These are phyloP conservation scores for Drosophila mercatorum DNA, from an alignment of 2,888 invertebrate species.

Conservation along the genomic window DNA sequence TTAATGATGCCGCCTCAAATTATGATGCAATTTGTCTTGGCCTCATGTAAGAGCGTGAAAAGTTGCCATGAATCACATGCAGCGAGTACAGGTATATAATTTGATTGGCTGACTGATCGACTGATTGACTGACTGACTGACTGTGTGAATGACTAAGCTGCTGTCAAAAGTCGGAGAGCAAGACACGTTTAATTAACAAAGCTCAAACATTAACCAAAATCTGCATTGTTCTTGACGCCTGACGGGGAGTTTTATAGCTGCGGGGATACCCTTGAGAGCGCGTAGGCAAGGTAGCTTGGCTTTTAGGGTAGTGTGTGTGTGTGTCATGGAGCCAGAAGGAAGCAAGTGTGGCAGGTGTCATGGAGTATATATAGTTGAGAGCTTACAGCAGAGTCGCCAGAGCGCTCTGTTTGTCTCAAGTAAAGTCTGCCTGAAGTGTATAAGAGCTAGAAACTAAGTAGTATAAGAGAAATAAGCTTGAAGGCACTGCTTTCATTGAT, in stretches of 20 bases:
- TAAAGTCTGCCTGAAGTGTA: neutral
- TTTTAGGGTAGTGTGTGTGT: neutral
- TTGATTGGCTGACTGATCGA: constrained; percentile 46
- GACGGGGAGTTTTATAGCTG: neutral
- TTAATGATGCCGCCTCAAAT: constrained; percentile 26
- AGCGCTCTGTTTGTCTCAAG: neutral
- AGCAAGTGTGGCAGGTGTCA: neutral
- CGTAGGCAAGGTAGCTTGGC: no score
- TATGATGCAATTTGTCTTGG: constrained; percentile 44
- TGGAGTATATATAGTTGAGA: neutral
- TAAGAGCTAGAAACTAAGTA: neutral
- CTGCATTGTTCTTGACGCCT: constrained; percentile 33
- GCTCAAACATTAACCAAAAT: constrained; percentile 38
- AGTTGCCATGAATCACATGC: constrained; percentile 43
- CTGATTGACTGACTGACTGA: constrained; percentile 20
- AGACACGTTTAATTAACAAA: constrained; percentile 41
- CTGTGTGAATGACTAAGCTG: constrained; percentile 41
- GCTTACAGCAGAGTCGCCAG: neutral
- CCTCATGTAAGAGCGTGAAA: constrained; percentile 14
- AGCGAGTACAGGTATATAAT: constrained; percentile 23
- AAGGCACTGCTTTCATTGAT: neutral
- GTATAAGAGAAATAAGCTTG: neutral
- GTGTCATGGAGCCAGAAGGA: neutral
- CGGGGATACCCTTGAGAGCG: neutral
- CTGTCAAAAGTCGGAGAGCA: constrained; percentile 47